Evolutionary conservation across 2,113 vertebrate genomes (phyloP), one percentile per base, ranked within the genome.

Genomic region (Laticauda colubrina): DNA sequence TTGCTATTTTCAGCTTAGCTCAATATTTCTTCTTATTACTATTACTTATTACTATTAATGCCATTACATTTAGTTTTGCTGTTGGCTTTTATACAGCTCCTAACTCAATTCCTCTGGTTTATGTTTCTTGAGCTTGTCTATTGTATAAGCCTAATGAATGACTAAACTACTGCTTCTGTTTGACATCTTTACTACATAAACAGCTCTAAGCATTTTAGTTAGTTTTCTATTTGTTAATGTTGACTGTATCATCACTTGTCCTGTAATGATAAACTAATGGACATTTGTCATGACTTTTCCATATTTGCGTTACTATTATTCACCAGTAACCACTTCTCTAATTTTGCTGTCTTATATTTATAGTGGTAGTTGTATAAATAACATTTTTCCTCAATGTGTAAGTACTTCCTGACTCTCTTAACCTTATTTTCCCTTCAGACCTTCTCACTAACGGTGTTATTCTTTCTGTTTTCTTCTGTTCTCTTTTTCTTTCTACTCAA

Each of bases 401-500:
- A 92, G 8, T 91, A 90, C 93, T 97, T 95, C 56, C 94, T 96
- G 97, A 93, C 93, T 97, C 90, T 96, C 93, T 96, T 97, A 95
- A 95, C 98, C 98, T 96, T 89, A 20, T 97, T 97, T 93, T 96
- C 97, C 96, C 97, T 97, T 97, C 96, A 91, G 95, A 96, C 96
- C 96, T 96, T 94, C 92, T 97, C 97, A 98, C 98, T 98, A 98
- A 99, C 97, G 95, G 88, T 96, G 96, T 97, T 97, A 97, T 98
- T 96, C 97, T 97, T 98, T 98, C 95, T 98, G 97, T 98, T 97
- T 96, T 94, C 96, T 97, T 97, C 97, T 97, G 94, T 96, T 97
- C 96, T 97, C 96, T 96, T 96, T 96, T 96, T 96, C 96, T 97
- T 97, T 98, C 97, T 98, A 97, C 98, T 98, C 98, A 98, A 98